Base-by-base conservation (phyloP, 2,797 vertebrate species). In the Mallotus villosus region DNA sequence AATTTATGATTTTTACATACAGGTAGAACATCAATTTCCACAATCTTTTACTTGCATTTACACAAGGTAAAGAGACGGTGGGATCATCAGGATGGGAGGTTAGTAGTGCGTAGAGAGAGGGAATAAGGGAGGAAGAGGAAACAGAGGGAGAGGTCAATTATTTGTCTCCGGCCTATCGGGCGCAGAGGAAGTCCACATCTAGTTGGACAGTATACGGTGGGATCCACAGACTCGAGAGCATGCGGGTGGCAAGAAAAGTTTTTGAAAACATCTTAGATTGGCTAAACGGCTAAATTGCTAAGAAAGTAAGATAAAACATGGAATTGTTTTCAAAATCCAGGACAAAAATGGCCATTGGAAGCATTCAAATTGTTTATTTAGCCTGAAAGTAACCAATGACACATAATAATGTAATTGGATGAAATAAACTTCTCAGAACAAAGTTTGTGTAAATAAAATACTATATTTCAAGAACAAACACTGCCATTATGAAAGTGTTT, bases 331-430 rank as follows among this genome's bases (percentile, higher is more conserved):
- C 9, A 68, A 16, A 34, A 59, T 8, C 21, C 25, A 21, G 46
- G 64, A 66, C 41, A 51, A 17, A 12, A 27, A 37, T 37, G 3
- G 22, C 7, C 19, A 25, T 58, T 14, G 51, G 57, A 58, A 58
- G 21, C 7, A 70, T 75, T 79, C 69, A 25, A 46, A 76, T 46
- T 29, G 25, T 90, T 91, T 90, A 89, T 90, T 90, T 73, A 82
- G 65, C 57, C 69, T 72, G 62, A 37, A 78, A 83, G 74, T 60
- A 74, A 21, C 78, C 79, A 81, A 73, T 49, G 62, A 58, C 49
- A 82, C 71, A 74, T n/a, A n/a, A n/a, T n/a, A 55, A 66, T 22
- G 46, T 41, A 61, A 75, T 24, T 11, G 1, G 68, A 68, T 63
- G 34, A 82, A 72, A 59, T 72, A 75, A 81, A 53, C 27, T 53